phyloP scores from a whole-genome alignment of 2,888 invertebrate species.

The Spilarctia lutea region DNA sequence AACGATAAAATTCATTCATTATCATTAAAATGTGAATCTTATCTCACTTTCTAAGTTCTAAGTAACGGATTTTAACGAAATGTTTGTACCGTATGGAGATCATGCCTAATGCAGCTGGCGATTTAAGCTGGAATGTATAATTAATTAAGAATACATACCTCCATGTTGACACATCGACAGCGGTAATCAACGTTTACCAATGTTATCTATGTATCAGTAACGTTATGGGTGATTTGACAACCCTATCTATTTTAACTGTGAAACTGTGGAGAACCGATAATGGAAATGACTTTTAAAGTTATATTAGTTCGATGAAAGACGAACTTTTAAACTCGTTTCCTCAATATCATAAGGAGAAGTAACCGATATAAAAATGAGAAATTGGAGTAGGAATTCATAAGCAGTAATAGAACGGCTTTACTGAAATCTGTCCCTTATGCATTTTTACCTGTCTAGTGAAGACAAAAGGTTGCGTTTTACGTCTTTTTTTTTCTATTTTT shows the following conservation, averaged over 20 bases:
- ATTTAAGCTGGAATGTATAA: not conserved
- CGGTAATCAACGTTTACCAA: not conserved
- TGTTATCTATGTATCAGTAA: not conserved
- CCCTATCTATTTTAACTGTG: not conserved
- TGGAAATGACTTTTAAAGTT: not conserved
- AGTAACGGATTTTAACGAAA: constrained; percentile 28
- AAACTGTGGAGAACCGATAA: not conserved
- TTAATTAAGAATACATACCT: not conserved
- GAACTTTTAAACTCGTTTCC: not conserved
- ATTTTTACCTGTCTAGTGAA: no score
- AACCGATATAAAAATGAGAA: no score
- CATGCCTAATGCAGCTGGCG: constrained; percentile 5
- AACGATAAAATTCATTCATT: constrained; percentile 25
- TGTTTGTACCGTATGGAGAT: constrained; percentile 14
- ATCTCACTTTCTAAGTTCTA: constrained; percentile 33
- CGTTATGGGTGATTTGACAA: not conserved
- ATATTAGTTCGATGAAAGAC: not conserved
- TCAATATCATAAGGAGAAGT: not conserved
- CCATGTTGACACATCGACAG: not conserved
- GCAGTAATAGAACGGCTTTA: not conserved
- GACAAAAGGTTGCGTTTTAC: no score
- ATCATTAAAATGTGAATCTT: constrained; percentile 23
- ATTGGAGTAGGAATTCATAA: no score
- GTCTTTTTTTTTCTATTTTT: no score
- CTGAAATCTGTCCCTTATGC: no score